Percentiles rank a stretch among this genome's conserved stretches.
phyloP scores from a whole-genome alignment of 2,888 invertebrate genomes.

The Polyommatus iphigenia region DNA sequence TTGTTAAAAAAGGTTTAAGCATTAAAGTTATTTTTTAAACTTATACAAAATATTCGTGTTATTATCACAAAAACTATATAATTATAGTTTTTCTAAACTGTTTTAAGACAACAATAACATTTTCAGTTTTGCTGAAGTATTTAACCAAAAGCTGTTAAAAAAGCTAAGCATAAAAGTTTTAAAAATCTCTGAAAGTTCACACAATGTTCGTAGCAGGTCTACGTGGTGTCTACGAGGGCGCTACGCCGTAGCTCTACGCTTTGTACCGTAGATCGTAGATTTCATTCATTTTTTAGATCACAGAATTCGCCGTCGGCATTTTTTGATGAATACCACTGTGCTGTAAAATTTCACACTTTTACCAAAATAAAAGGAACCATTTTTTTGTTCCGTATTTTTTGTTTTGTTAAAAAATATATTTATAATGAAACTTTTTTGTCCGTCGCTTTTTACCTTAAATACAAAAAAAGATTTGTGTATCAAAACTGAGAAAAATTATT shows the following conservation, averaged over 20 bases:
- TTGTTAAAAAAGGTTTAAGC: no score
- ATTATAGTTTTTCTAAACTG: no score
- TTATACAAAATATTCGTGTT: no score
- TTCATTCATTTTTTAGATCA: slow-evolving; percentile 11
- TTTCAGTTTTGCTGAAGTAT: not conserved
- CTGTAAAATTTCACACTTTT: not conserved
- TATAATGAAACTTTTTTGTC: not conserved
- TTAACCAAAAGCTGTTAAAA: not conserved
- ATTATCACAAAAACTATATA: no score
- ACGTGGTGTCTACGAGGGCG: not conserved
- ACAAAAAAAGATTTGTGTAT: no score
- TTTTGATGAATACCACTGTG: not conserved
- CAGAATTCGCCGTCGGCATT: not conserved
- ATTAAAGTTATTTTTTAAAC: no score
- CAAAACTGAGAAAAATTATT: no score
- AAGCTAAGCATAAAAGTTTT: not conserved
- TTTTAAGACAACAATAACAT: not conserved
- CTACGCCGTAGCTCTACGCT: slow-evolving; percentile 9
- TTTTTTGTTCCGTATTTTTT: not conserved
- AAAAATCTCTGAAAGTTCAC: not conserved
- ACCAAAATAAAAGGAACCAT: not conserved
- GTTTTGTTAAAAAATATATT: not conserved
- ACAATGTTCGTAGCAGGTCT: slow-evolving; percentile 16
- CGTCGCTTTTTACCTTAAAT: not conserved
- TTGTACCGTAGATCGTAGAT: slow-evolving; percentile 11